Base-by-base conservation (phyloP, 2,113 vertebrate species). In the Salvelinus sp. region DNA sequence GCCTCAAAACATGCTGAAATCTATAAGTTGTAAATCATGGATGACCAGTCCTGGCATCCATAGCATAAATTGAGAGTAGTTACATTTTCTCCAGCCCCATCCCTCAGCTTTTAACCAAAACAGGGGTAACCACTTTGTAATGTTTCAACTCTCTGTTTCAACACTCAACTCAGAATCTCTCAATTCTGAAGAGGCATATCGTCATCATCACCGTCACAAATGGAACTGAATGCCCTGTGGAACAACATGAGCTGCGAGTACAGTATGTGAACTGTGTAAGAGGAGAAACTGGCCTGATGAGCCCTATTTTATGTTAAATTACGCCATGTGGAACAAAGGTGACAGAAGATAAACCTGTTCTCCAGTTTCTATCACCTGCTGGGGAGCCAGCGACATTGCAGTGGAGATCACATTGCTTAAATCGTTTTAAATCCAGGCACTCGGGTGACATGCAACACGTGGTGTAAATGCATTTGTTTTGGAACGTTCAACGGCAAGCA, bases 321-420 rank as follows among this genome's bases (percentile, higher is more conserved):
- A 60, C 14, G 70, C 48, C 44, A 70, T 69, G 38, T 81, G 74
- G 71, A n/a, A 6, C 74, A 69, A 80, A 80, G 74, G 74, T 64
- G 44, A 38, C 16, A 6, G 10, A 12, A 72, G 38, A 10, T 44
- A 10, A 44, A 44, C 38, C 38, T 44, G 38, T 10, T 44, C 38
- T 44, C 10, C 16, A 10, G 20, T 63, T 25, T 73, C 38, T 47
- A 77, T 28, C 50, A 63, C 62, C 62, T 63, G 23, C 62, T 64
- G 62, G 9, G 9, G 4, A 10, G 22, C 23, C 62, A 64, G 25
- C 22, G 14, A 64, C 62, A 64, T 64, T 23, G 0, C 62, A 64
- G 22, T 18, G 25, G 23, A 22, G 23, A 25, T 25, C 62, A 64
- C 23, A 3, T 27, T 25, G 22, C 23, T 64, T 25, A 64, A 25